phyloP scores from a whole-genome alignment of 2,113 vertebrate species.

The Ifrita kowaldi region DNA sequence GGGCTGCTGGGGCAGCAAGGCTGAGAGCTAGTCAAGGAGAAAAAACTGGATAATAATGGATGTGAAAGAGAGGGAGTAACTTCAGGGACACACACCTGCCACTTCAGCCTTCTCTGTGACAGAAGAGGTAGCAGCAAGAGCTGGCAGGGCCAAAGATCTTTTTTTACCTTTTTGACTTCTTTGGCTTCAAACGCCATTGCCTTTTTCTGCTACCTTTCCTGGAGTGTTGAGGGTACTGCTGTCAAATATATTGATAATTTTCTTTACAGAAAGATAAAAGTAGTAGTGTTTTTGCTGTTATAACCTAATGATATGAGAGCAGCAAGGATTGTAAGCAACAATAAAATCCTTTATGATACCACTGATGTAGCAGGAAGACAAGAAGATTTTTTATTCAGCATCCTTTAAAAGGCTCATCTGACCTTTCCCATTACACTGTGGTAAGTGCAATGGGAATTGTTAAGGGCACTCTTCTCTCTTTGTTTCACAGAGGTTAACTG shows the following conservation, averaged over 20 bases:
- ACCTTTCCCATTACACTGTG: background rate
- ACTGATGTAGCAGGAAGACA: background rate
- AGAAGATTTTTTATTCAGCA: background rate
- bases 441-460: background rate
- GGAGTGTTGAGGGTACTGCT: background rate
- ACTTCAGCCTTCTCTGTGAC: background rate
- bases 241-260: background rate
- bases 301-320: background rate
- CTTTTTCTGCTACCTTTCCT: background rate
- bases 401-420: background rate
- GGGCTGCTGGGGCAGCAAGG: fast-evolving
- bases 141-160: background rate
- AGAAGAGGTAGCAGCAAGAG: background rate
- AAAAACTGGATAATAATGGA: background rate
- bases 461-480: background rate
- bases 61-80: background rate
- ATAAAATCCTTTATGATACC: background rate
- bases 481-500: background rate
- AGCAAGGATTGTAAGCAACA: background rate
- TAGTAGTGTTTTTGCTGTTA: background rate
- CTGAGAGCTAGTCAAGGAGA: background rate
- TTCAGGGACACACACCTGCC: background rate
- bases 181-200: background rate
- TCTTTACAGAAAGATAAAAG: background rate
- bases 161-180: background rate